phyloP scores from a whole-genome alignment of 2,888 invertebrate species.

The Coelopa pilipes region DNA sequence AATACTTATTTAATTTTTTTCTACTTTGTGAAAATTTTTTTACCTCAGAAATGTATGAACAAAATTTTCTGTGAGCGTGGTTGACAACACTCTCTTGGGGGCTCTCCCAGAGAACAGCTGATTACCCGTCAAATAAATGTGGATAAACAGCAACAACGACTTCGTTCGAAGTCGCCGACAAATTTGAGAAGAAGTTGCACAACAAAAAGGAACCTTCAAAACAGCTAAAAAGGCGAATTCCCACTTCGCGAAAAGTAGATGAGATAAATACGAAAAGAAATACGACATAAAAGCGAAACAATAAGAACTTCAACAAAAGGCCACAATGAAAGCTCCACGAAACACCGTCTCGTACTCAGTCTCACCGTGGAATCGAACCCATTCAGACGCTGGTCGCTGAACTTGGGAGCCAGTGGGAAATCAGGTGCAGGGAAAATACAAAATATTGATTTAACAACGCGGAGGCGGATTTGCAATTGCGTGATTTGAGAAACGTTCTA shows the following conservation, averaged over 20 bases:
- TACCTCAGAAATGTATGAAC: background rate
- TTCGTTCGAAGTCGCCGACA: background rate
- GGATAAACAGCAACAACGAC: background rate
- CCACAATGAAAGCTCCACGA: constrained; percentile 13
- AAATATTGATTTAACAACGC: constrained; percentile 18
- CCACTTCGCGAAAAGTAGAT: constrained; percentile 6
- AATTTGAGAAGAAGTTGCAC: constrained; percentile 4
- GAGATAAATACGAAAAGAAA: too few species aligned
- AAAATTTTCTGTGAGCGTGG: background rate
- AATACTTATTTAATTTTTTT: background rate
- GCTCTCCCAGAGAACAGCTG: too few species aligned
- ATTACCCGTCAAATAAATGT: background rate
- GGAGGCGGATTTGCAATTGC: background rate
- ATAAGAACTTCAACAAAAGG: background rate
- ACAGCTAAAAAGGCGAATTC: constrained; percentile 20
- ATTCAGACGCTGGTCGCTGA: background rate
- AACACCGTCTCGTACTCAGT: constrained; percentile 1
- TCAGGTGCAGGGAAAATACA: background rate
- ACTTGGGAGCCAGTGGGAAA: background rate
- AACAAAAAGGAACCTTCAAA: constrained; percentile 4
- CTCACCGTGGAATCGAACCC: background rate
- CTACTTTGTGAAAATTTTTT: background rate
- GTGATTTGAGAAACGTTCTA: background rate
- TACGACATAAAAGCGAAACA: background rate
- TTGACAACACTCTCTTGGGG: background rate